Evolutionary conservation across 1,140 invertebrate genomes (phyloP), one percentile per base, ranked within the genome.

Genomic region (Triops cancriformis): DNA sequence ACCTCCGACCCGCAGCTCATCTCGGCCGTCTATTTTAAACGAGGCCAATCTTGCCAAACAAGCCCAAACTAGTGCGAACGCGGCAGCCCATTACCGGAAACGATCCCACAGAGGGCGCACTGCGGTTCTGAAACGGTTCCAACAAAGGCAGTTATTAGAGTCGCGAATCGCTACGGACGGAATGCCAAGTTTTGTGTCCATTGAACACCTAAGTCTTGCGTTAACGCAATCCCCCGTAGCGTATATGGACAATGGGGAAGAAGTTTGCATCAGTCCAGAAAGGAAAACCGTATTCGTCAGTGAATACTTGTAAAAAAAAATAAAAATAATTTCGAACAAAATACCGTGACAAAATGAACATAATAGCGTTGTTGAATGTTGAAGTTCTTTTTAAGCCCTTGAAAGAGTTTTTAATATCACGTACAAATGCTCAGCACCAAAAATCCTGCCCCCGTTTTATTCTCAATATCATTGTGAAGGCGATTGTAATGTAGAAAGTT

Each of bases 231-330:
- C 77, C 31, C 79, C 72, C 27, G 73, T 76, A 18, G 79, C 75
- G 27, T 80, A 78, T 37, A 42, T 76, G 73, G 75, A 80, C 72
- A 80, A 80, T 28, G 79, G 83, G 5, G 82, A 84, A 76, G 64
- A 78, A 41, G 14, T 37, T 14, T 37, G 27, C 18, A 72, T 11
- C 10, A 31, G 72, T 9, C n/a, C 37, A 11, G 64, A 78, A 45
- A 64, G 51, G 51, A 78, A 78, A 74, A 78, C 77, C 23, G 77
- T 78, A 31, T 78, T 78, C 73, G 77, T 78, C 37, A 78, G 77
- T 41, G 77, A 74, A 45, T 78, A 78, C 41, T 41, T 78, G 64
- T 78, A 74, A 77, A 76, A 64, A 23, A 45, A 45, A 45, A 45
- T 12, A 45, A 3, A 1, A 18, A 1, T 64, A n/a, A 23, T 64